A percentile compares a stretch with the other conserved stretches of the same genome.
These are phyloP conservation scores for Emydoidea blandingii DNA, from an alignment of 2,797 vertebrate species.

Conservation along the genomic window DNA sequence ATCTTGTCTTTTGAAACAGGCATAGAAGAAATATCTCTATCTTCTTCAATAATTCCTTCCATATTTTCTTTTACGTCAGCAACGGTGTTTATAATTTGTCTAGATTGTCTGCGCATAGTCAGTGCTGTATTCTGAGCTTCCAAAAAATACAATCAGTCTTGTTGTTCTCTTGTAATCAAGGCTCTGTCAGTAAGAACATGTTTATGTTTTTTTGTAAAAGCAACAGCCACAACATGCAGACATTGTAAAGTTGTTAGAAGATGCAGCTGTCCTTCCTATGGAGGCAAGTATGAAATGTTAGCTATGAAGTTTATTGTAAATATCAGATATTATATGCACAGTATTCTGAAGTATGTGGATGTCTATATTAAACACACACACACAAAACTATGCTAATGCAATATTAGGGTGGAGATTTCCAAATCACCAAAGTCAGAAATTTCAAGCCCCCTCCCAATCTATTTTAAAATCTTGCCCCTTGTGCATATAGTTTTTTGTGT, in stretches of 20 bases:
- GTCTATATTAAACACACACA: neutral
- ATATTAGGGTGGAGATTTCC: neutral
- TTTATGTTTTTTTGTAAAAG: neutral
- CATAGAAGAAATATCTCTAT: neutral
- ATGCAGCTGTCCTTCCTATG: neutral
- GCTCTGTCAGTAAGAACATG: neutral
- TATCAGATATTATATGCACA: neutral
- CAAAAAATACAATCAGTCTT: neutral
- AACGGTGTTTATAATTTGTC: neutral
- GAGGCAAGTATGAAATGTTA: neutral
- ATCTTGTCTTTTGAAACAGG: neutral
- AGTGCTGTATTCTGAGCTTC: neutral
- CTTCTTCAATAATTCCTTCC: neutral
- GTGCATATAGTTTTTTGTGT: neutral
- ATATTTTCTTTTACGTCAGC: neutral
- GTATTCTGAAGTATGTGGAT: neutral
- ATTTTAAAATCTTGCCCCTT: fast-evolving
- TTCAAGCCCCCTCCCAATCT: fast-evolving
- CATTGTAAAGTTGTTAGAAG: neutral
- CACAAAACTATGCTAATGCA: neutral
- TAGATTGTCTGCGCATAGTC: neutral
- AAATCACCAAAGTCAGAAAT: fast-evolving
- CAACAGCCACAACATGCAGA: fast-evolving
- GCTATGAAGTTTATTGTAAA: neutral
- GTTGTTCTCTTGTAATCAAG: neutral